A percentile compares a stretch with the other conserved stretches of the same genome.
Evolutionary conservation across 23 tunicate species (phyloP).

Genomic region (Halocynthia aurantium): DNA sequence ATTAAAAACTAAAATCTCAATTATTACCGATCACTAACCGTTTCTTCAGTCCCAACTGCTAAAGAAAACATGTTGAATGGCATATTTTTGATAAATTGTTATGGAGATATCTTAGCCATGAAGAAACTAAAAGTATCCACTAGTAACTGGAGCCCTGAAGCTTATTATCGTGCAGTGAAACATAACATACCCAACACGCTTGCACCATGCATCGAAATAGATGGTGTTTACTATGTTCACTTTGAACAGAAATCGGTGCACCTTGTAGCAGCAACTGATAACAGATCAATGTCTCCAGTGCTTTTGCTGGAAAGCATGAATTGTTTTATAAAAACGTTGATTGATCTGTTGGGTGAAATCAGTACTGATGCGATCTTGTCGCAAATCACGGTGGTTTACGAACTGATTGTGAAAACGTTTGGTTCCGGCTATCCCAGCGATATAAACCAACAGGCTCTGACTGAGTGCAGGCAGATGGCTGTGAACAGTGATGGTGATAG

Average conservation of each 20-base stretch:
- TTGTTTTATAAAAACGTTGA: background rate
- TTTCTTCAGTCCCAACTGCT: background rate
- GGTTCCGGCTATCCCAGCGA: constrained; percentile 9
- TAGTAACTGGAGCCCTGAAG: constrained; percentile 10
- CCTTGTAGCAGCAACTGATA: constrained; percentile 9
- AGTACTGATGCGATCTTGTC: background rate
- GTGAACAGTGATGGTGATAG: background rate
- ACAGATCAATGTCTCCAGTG: background rate
- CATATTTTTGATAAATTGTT: constrained; percentile 8
- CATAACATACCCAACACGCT: background rate
- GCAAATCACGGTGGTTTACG: constrained; percentile 17
- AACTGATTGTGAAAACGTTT: constrained; percentile 7
- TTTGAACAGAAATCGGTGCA: background rate
- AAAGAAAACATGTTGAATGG: constrained; percentile 17
- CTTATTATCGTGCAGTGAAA: background rate
- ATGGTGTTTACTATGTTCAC: constrained; percentile 5
- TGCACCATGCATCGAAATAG: constrained; percentile 16
- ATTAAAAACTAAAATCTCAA: too few species aligned
- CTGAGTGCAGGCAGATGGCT: constrained; percentile 18
- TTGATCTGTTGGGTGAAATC: constrained; percentile 15
- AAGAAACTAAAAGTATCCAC: background rate
- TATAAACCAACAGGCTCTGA: constrained; percentile 5
- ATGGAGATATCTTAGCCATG: background rate
- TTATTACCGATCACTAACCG: background rate
- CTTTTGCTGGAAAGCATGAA: constrained; percentile 4